These are phyloP conservation scores for Kryptopterus vitreolus DNA, from an alignment of 2,797 vertebrate genomes.

Conservation along the genomic window DNA sequence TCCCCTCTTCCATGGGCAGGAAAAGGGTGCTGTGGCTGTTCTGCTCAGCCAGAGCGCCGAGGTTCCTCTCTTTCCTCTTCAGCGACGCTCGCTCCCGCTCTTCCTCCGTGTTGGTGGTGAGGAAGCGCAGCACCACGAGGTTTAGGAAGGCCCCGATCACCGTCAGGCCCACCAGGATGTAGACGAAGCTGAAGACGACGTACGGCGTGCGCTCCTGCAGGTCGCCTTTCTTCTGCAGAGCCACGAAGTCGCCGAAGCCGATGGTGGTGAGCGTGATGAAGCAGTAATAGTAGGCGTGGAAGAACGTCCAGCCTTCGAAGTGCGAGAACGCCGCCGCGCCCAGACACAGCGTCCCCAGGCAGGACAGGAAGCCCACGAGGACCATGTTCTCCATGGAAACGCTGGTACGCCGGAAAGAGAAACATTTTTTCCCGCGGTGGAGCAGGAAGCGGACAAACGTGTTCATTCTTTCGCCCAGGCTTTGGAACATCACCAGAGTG, in stretches of 20 bases:
- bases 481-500: conserved; percentile 97
- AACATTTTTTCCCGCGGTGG: conserved; percentile 84
- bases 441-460: conserved; percentile 87
- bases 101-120: conserved; percentile 89
- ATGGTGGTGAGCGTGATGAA: conserved; percentile 98
- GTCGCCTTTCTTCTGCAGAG: conserved; percentile 91
- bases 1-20: conserved; percentile 81
- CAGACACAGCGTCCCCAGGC: conserved; percentile 87
- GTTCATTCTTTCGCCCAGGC: conserved; percentile 96
- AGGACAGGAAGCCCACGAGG: conserved; percentile 90
- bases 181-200: conserved; percentile 96
- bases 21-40: conserved; percentile 78
- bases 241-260: conserved; percentile 96
- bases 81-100: conserved; percentile 80
- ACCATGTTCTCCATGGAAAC: conserved; percentile 98
- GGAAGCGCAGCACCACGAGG: conserved; percentile 91
- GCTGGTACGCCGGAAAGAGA: conserved; percentile 80
- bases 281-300: conserved; percentile 97
- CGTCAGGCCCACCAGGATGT: conserved; percentile 92
- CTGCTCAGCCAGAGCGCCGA: conserved; percentile 32
- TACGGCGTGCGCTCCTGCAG: conserved; percentile 93
- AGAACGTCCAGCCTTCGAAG: conserved; percentile 96
- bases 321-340: conserved; percentile 90
- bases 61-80: conserved; percentile 70
- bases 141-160: conserved; percentile 97